These are phyloP conservation scores for Oncorhynchus tshawytscha DNA, from an alignment of 2,113 vertebrate species.

Conservation along the genomic window DNA sequence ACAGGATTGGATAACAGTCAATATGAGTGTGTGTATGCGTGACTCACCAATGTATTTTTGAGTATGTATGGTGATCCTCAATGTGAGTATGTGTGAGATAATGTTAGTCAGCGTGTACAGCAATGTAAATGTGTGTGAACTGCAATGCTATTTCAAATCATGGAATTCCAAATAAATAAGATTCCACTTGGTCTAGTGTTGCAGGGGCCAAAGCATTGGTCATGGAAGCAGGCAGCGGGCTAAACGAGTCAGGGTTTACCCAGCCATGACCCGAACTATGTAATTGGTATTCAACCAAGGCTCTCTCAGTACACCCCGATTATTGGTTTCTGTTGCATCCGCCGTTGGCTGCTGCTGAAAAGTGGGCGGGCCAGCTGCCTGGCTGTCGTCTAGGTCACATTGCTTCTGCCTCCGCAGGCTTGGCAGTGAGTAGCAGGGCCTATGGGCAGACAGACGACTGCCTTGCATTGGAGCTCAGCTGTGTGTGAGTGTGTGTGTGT, in stretches of 20 bases:
- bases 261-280: conserved; percentile 2
- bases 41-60: background rate
- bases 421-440: background rate
- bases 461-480: background rate
- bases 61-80: background rate
- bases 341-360: conserved; percentile 2
- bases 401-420: background rate
- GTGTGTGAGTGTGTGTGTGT: conserved; percentile 5
- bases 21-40: background rate
- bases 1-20: conserved; percentile 6
- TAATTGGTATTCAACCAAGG: conserved; percentile 6
- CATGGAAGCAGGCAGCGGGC: background rate
- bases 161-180: background rate
- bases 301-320: background rate
- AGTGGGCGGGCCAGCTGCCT: background rate
- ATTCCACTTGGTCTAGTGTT: too few species aligned
- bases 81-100: background rate
- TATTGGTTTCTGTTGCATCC: background rate
- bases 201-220: background rate
- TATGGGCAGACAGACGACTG: background rate
- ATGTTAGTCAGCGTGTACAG: background rate
- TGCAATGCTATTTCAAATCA: background rate
- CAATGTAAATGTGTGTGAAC: background rate
- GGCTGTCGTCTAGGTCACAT: background rate
- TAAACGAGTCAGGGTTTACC: background rate